Percentiles rank a stretch among this genome's conserved stretches.
phyloP scores from a whole-genome alignment of 92 coral and sea anemone genomes.

The Galaxea fascicularis region DNA sequence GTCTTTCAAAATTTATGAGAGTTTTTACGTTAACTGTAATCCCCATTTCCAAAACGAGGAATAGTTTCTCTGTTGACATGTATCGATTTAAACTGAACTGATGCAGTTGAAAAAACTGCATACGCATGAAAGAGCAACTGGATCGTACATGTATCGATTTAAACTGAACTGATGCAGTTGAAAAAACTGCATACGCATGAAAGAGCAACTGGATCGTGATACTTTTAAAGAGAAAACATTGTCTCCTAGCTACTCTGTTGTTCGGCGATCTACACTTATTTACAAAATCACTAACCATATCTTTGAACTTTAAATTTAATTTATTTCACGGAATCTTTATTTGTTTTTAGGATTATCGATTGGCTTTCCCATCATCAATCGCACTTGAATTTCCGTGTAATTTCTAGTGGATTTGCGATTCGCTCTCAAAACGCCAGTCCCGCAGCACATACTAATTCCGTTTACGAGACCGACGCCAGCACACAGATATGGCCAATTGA shows the following conservation, averaged over 20 bases:
- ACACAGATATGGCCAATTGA: neutral
- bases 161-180: no score
- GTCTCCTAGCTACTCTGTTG: neutral
- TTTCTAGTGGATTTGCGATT: neutral
- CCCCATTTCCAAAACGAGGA: no score
- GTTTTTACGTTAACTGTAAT: no score
- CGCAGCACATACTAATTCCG: neutral
- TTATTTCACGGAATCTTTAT: neutral
- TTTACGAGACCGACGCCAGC: neutral
- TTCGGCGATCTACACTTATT: neutral
- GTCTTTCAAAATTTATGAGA: no score
- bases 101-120: no score
- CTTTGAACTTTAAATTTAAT: conserved; percentile 20
- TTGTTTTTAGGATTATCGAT: neutral
- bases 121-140: no score
- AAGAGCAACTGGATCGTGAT: no score
- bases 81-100: no score
- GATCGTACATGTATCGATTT: no score
- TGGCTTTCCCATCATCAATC: neutral
- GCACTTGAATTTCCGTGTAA: neutral
- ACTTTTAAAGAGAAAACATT: no score
- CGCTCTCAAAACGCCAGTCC: neutral
- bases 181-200: no score
- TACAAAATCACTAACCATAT: neutral
- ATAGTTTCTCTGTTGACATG: no score